A percentile compares a stretch with the other conserved stretches of the same genome.
Evolutionary conservation across 1,140 invertebrate species (phyloP).

Genomic region (Hirudo medicinalis): DNA sequence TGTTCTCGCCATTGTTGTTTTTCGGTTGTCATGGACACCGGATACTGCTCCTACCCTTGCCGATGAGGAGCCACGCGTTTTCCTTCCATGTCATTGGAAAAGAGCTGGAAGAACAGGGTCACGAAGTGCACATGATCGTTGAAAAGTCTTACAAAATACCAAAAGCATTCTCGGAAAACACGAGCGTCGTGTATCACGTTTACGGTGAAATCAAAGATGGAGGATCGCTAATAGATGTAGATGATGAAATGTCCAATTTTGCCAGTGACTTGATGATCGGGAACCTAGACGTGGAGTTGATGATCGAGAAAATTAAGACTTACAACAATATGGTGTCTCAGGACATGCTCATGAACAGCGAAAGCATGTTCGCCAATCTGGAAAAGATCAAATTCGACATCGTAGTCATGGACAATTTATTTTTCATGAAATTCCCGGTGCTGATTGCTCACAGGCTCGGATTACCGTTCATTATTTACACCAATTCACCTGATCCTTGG

Average conservation of each 20-base stretch:
- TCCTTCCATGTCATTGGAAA: constrained; percentile 4
- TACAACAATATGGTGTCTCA: neutral
- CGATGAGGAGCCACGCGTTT: neutral
- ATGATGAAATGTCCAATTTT: neutral
- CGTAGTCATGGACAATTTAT: constrained; percentile 5
- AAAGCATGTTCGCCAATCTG: constrained; percentile 8
- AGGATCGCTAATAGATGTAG: neutral
- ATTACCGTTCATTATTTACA: constrained; percentile 15
- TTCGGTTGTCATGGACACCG: neutral
- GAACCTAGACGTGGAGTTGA: neutral
- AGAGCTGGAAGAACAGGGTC: constrained; percentile 13
- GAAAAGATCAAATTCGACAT: constrained; percentile 16
- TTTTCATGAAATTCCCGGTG: neutral
- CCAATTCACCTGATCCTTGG: constrained; percentile 10
- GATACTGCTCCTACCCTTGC: constrained; percentile 14
- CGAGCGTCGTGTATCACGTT: neutral
- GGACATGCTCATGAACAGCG: neutral
- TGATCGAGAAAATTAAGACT: neutral
- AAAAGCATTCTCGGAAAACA: neutral
- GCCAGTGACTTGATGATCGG: too few species aligned
- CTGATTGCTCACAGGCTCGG: constrained; percentile 13
- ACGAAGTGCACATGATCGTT: constrained; percentile 17
- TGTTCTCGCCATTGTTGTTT: neutral
- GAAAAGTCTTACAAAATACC: neutral
- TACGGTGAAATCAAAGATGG: neutral